Evolutionary conservation across 2,113 vertebrate genomes (phyloP), one percentile per base, ranked within the genome.

Genomic region (Melospiza georgiana): DNA sequence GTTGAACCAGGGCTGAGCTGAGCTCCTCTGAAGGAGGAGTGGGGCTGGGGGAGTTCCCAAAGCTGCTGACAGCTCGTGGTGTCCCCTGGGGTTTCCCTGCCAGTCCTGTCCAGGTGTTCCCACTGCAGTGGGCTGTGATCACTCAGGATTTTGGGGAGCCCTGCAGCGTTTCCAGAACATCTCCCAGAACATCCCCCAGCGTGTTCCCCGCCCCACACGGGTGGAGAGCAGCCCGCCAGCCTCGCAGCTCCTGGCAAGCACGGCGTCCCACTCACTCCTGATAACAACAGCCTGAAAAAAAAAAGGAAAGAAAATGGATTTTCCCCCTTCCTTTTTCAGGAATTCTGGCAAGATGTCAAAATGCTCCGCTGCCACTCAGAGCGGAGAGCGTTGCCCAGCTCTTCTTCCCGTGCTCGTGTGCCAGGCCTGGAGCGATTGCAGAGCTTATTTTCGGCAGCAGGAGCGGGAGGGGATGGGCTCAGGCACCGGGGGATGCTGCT

Each of bases 401-500:
- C 68, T 90, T 81, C 68, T 90, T 80, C 52, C 1, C 1, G 7
- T 28, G 76, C 65, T 72, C 21, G n/a, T 68, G 68, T 77, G 78
- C 85, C 85, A 58, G 87, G 86, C 92, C 91, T 55, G 88, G 39
- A 89, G 88, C 76, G 52, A 76, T n/a, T 9, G 63, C 81, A 87
- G 77, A 24, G 78, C 90, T 83, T 72, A 44, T 95, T 96, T 95
- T 75, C 15, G 62, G 91, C 76, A 82, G 73, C 4, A 1, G 48
- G 76, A 86, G 76, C 6, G 0, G 62, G 69, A 69, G 68, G 68
- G 84, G 91, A 35, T 89, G 76, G 84, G 79, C 78, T 82, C 94
- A 90, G 89, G 79, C 94, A 59, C 54, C 52, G 74, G 59, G 84
- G 87, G 95, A 69, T 91, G 72, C 90, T 92, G 85, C 93, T 93